phyloP scores from a whole-genome alignment of 2,888 invertebrate genomes.

The Smittia sp. region DNA sequence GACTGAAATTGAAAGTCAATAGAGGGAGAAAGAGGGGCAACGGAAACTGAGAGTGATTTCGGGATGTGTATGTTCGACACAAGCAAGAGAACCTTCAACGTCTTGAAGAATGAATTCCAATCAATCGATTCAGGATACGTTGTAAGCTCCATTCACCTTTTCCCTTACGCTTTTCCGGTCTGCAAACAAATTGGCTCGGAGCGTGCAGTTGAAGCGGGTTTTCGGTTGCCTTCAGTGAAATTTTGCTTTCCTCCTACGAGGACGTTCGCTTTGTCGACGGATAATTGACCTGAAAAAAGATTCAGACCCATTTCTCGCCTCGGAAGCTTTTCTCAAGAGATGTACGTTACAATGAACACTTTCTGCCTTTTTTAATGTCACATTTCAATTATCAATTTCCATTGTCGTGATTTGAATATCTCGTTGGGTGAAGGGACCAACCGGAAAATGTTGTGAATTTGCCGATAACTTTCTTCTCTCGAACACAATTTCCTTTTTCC shows the following conservation, averaged over 20 bases:
- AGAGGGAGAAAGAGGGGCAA: background rate
- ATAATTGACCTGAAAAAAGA: conserved; percentile 12
- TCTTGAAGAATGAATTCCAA: background rate
- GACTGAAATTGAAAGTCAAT: conserved; percentile 30
- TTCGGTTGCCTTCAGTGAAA: background rate
- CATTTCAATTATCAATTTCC: conserved; percentile 30
- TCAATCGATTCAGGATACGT: background rate
- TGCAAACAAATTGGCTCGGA: background rate
- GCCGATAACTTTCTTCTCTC: background rate
- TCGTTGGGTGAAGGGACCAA: background rate
- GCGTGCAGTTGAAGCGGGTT: background rate
- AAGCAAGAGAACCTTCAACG: background rate
- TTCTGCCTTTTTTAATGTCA: conserved; percentile 28
- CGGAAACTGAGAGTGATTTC: conserved; percentile 11
- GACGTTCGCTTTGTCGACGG: background rate
- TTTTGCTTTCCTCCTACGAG: background rate
- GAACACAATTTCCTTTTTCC: background rate
- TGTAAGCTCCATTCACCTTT: background rate
- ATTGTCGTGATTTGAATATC: conserved; percentile 28
- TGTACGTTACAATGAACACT: background rate
- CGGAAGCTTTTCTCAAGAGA: background rate
- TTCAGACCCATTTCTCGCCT: background rate
- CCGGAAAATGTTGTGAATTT: background rate
- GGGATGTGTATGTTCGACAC: background rate
- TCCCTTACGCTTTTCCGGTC: background rate